A percentile compares a stretch with the other conserved stretches of the same genome.
Evolutionary conservation across 2,888 invertebrate genomes (phyloP).

Genomic region (Chromoteleia sp.): DNA sequence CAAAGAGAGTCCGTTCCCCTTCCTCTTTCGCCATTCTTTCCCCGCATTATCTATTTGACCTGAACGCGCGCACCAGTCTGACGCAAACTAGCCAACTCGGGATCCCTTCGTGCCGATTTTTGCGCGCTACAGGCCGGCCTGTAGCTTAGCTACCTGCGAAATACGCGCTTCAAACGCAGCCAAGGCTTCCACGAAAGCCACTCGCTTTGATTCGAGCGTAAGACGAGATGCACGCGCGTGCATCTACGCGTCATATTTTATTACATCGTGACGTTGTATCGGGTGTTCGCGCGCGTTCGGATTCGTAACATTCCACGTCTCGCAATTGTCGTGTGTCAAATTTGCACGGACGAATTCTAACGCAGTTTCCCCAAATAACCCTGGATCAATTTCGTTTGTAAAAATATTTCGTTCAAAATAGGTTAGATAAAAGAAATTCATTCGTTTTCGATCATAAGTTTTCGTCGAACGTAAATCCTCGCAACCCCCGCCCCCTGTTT

Average conservation of each 20-base stretch:
- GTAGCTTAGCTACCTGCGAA: conserved; percentile 35
- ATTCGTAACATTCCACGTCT: neutral
- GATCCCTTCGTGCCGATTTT: conserved; percentile 74
- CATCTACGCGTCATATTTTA: conserved; percentile 23
- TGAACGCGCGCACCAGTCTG: conserved; percentile 13
- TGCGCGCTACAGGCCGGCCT: conserved; percentile 67
- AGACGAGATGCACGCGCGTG: conserved; percentile 26
- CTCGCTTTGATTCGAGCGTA: conserved; percentile 69
- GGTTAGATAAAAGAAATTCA: too few species aligned
- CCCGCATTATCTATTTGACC: conserved; percentile 49
- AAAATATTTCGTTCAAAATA: too few species aligned
- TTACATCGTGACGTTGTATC: neutral
- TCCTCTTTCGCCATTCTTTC: conserved; percentile 6
- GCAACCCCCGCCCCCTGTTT: too few species aligned
- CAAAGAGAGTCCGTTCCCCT: conserved; percentile 29
- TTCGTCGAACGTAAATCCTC: too few species aligned
- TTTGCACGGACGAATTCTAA: too few species aligned
- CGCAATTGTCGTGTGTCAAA: too few species aligned
- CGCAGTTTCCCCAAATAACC: too few species aligned
- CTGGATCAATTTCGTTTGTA: too few species aligned
- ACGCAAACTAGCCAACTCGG: neutral
- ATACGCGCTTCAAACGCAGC: conserved; percentile 76
- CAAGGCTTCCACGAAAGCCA: conserved; percentile 77
- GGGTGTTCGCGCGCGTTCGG: conserved; percentile 3
- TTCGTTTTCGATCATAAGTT: too few species aligned